Base-by-base conservation (phyloP, 2,113 vertebrate genomes). In the Variabilichromis moorii region DNA sequence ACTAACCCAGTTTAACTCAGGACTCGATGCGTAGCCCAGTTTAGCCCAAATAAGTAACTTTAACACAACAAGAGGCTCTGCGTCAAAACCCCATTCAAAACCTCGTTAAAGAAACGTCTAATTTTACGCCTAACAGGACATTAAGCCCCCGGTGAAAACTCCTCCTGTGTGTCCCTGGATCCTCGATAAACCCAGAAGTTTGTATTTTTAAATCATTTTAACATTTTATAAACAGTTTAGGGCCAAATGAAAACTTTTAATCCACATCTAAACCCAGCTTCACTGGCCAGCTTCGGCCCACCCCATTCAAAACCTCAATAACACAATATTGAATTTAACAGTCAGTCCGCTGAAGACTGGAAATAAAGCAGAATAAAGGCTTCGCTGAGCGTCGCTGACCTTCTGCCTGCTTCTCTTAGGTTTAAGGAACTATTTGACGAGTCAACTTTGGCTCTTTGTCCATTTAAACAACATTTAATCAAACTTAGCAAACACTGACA, bases 241-340 rank as follows among this genome's bases (percentile, higher is more conserved):
- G 9, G 10, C 24, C 42, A 50, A 28, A 28, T 8, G 8, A 10
- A 76, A 76, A 47, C 71, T 76, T 76, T 76, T 19, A 28, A 12
- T 28, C 40, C 14, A 17, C 42, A 47, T 28, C 16, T 76, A 50
- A 47, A 8, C 42, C 40, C 7, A n/a, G 26, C 24, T n/a, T 2
- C 1, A 33, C 11, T 4, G 26, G 14, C 14, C 8, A 55, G 8
- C 50, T 8, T 0, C 4, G n/a, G 0, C 4, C 17, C 3, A 6
- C 11, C 13, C 50, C 7, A 57, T 57, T 55, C 79, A 42, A 57
- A 57, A 57, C 33, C 51, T 26, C 53, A 19, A 57, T 57, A 17
- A 57, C 4, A 14, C 11, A 57, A 81, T 3, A 24, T 28, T 37
- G 8, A 28, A 28, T 57, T 81, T 26, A 28, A 16, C 5, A 47